Base-by-base conservation (phyloP, 1,140 invertebrate species). In the Bombus difficillimus region DNA sequence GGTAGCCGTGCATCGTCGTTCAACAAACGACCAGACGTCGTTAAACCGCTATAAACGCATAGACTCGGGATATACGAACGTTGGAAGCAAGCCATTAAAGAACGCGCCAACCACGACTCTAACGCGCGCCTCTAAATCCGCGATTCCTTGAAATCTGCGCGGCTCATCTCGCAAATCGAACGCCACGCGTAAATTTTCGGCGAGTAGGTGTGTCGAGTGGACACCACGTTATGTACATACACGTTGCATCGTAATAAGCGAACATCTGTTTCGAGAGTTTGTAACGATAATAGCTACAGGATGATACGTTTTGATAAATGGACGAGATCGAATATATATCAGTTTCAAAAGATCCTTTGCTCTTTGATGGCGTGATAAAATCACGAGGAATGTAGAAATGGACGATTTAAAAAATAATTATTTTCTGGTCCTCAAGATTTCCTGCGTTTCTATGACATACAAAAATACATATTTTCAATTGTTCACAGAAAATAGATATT, bases 21-120 rank as follows among this genome's bases (percentile, higher is more conserved):
- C 59, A 25, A 69, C 64, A 57, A 77, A 83, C 73, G n/a, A 53
- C 18, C n/a, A 25, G 71, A n/a, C 53, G n/a, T 74, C 53, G 80
- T 82, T 74, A 74, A 59, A 62, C n/a, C 41, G 77, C 77, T 68
- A 34, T 79, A 77, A 77, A 77, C 75, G 77, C 41, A 68, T 68
- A n/a, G 59, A 43, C 59, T 15, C 18, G 18, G n/a, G 59, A 78
- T 66, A 66, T 43, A 43, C 62, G 62, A 66, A n/a, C 62, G 39
- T 68, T 79, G 77, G 62, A 47, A 68, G 32, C 62, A 41, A 68
- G 77, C 77, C 77, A 79, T 66, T 68, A 62, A 47, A 47, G 39
- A 64, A 78, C 59, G 28, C 39, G 37, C 59, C 43, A 64, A 43
- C 57, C 57, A 39, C 39, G 76, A 34, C 32, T 9, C 41, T 6